These are phyloP conservation scores for Notoglanidium macrostoma DNA, from an alignment of 2,797 vertebrate genomes.

Conservation along the genomic window DNA sequence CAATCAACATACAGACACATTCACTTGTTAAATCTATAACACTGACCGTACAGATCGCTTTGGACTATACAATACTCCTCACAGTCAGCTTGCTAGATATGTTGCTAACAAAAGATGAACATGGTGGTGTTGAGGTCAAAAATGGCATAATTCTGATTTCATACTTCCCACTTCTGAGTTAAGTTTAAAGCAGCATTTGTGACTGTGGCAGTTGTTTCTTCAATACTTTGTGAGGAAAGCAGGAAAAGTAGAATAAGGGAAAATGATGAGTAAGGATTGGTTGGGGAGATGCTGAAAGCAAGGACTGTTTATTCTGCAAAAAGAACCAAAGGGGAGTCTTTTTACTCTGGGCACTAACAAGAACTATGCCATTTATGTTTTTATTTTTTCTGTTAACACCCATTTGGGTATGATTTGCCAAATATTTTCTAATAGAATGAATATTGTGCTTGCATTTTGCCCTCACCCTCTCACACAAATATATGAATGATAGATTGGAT, in stretches of 20 bases:
- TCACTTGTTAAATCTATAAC: slow-evolving; percentile 1
- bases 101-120: not conserved
- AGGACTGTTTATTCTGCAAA: not conserved
- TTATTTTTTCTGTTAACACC: not conserved
- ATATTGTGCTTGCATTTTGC: slow-evolving; percentile 4
- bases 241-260: not conserved
- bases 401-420: not conserved
- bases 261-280: not conserved
- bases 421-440: not conserved
- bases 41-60: not conserved
- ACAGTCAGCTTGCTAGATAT: not conserved
- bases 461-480: not conserved
- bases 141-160: not conserved
- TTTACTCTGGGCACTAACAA: not conserved
- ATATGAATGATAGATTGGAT: not conserved
- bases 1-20: not conserved
- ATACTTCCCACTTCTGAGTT: not conserved
- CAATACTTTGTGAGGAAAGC: not conserved
- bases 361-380: not conserved
- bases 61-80: not conserved
- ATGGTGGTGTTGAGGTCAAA: not conserved
- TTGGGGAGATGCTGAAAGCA: not conserved
- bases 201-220: not conserved
- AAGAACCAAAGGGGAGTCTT: too few relatives aligned
- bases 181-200: not conserved